Evolutionary conservation across 2,797 vertebrate species (phyloP).

Genomic region (Malacoctenus gilli): DNA sequence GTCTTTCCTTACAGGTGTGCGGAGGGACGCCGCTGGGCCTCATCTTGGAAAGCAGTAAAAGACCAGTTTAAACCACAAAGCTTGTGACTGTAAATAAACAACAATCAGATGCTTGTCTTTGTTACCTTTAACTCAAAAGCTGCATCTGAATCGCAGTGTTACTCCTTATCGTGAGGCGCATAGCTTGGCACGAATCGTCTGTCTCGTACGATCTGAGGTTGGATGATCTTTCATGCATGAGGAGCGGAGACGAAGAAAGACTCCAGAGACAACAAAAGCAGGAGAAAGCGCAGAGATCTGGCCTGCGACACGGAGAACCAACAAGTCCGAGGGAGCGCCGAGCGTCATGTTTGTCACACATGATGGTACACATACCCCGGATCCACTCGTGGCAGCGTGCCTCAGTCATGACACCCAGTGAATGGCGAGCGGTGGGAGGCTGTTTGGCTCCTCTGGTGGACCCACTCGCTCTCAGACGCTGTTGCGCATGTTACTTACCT

Average conservation of each 20-base stretch:
- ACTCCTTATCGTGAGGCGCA: too few relatives aligned
- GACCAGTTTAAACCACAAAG: too few relatives aligned
- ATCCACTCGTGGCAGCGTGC: slow-evolving; percentile 25
- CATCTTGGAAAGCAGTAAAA: too few relatives aligned
- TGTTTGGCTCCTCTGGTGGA: slow-evolving; percentile 33
- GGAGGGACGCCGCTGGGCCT: too few relatives aligned
- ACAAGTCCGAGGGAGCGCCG: slow-evolving; percentile 2
- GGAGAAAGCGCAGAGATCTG: slow-evolving; percentile 6
- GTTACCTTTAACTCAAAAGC: too few relatives aligned
- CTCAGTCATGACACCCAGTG: slow-evolving; percentile 12
- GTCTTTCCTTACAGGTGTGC: too few relatives aligned
- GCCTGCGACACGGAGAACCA: slow-evolving; percentile 6
- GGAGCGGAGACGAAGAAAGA: slow-evolving; percentile 8
- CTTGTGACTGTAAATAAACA: too few relatives aligned
- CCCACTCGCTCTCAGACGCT: slow-evolving; percentile 12
- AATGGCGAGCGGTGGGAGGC: slow-evolving; percentile 33
- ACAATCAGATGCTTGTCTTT: too few relatives aligned
- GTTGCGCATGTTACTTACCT: slow-evolving; percentile 21
- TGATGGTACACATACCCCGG: neutral
- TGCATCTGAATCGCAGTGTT: too few relatives aligned
- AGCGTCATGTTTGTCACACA: neutral
- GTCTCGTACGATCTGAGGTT: too few relatives aligned
- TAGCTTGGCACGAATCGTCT: too few relatives aligned
- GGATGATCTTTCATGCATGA: neutral
- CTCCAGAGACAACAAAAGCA: slow-evolving; percentile 16